phyloP scores from a whole-genome alignment of 2,888 invertebrate species.

The Psylliodes chrysocephalus region DNA sequence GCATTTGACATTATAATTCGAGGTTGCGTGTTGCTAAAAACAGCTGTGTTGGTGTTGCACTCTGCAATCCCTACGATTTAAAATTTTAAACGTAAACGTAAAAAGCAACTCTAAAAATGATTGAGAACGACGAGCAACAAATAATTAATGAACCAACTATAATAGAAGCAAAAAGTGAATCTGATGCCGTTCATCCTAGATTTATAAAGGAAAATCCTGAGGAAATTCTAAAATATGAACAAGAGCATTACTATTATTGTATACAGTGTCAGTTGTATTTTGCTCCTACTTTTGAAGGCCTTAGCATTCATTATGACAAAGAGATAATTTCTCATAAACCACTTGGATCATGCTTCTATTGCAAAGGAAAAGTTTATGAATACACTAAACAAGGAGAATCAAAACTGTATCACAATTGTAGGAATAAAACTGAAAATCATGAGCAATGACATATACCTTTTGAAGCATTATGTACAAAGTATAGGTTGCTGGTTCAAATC shows the following conservation, averaged over 20 bases:
- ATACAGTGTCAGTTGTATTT: slow-evolving; percentile 56
- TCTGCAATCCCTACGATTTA: too few species aligned
- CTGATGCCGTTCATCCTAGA: slow-evolving; percentile 60
- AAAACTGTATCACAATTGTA: slow-evolving; percentile 57
- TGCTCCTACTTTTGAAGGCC: slow-evolving; percentile 54
- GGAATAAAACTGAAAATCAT: background rate
- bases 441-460: background rate
- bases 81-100: too few species aligned
- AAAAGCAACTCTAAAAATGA: too few species aligned
- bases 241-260: slow-evolving; percentile 57
- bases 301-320: slow-evolving; percentile 57
- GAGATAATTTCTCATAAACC: slow-evolving; percentile 54
- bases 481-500: too few species aligned
- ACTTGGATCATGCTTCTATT: slow-evolving; percentile 58
- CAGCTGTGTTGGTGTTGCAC: too few species aligned
- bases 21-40: too few species aligned
- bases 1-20: too few species aligned
- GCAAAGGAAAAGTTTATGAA: slow-evolving; percentile 57
- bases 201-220: slow-evolving; percentile 53
- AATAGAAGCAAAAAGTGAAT: slow-evolving; percentile 45
- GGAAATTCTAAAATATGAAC: slow-evolving; percentile 53
- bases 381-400: slow-evolving; percentile 52
- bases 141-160: slow-evolving; percentile 6
- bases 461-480: too few species aligned
- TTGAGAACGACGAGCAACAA: slow-evolving; percentile 19